Evolutionary conservation across 2,888 invertebrate species (phyloP).

Genomic region (Aromia moschata): DNA sequence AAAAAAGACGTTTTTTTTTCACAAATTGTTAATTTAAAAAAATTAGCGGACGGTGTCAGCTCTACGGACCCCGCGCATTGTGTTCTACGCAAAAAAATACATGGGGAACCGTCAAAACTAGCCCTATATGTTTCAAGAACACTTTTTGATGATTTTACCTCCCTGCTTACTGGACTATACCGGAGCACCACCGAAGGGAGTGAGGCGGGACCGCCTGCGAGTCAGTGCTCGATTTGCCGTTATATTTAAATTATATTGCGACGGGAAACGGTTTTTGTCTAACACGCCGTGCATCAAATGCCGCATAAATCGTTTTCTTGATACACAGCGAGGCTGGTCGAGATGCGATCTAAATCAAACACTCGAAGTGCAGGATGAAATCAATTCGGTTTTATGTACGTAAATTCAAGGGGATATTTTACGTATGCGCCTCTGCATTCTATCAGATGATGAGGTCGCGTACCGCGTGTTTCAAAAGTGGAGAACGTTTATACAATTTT

Average conservation of each 20-base stretch:
- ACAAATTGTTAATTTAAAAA: too few relatives aligned
- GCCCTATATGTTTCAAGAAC: too few relatives aligned
- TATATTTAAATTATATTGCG: slow-evolving; percentile 9
- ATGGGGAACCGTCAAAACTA: too few relatives aligned
- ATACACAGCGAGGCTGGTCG: not conserved
- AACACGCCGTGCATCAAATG: slow-evolving; percentile 3
- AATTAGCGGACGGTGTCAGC: too few relatives aligned
- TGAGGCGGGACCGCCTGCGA: slow-evolving; percentile 5
- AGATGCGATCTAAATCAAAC: not conserved
- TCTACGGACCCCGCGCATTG: too few relatives aligned
- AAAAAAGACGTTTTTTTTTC: too few relatives aligned
- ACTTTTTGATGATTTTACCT: too few relatives aligned
- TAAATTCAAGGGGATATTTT: not conserved
- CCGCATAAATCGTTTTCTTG: slow-evolving; percentile 4
- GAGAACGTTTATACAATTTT: too few relatives aligned
- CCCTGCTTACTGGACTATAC: too few relatives aligned
- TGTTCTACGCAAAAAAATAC: too few relatives aligned
- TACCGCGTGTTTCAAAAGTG: not conserved
- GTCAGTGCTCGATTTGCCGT: slow-evolving; percentile 11
- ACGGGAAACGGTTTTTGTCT: slow-evolving; percentile 13
- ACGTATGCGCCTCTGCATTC: not conserved
- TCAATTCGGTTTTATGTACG: not conserved
- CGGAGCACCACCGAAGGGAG: slow-evolving; percentile 5
- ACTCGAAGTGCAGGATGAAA: not conserved
- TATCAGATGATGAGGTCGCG: not conserved